Conservation (phyloP, 2,888 invertebrate species). For the Emmelina monodactyla region DNA sequence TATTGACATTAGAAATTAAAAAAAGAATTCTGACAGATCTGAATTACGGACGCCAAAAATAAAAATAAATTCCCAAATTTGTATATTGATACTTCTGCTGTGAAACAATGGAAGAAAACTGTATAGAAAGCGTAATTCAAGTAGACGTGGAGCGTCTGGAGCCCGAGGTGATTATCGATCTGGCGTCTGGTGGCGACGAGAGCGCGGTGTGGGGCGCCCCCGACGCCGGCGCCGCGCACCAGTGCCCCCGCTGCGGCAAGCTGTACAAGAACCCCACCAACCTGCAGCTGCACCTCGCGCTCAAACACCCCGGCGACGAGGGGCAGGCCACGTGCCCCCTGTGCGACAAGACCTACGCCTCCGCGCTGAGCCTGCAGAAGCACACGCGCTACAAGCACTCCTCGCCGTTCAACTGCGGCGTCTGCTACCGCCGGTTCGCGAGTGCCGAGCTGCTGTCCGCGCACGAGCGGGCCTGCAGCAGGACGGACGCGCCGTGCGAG, state of each 20-base stretch:
- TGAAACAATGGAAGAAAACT: neutral
- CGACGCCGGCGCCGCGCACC: slow-evolving; percentile 24
- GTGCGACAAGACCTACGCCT: slow-evolving; percentile 40
- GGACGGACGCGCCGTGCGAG: slow-evolving; percentile 25
- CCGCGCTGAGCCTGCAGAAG: slow-evolving; percentile 35
- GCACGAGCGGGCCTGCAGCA: slow-evolving; percentile 27
- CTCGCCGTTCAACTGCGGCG: slow-evolving; percentile 29
- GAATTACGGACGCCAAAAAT: no score
- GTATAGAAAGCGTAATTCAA: slow-evolving; percentile 16
- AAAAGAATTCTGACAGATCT: no score
- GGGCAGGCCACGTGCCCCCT: slow-evolving; percentile 24
- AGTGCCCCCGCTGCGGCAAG: slow-evolving; percentile 45
- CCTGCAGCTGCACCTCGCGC: slow-evolving; percentile 29
- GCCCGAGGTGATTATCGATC: slow-evolving; percentile 27
- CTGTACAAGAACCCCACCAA: slow-evolving; percentile 34
- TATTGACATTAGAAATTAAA: no score
- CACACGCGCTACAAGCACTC: slow-evolving; percentile 40
- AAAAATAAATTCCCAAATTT: no score
- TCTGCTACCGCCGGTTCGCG: slow-evolving; percentile 33
- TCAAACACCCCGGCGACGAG: slow-evolving; percentile 33
- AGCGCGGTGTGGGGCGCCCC: slow-evolving; percentile 12
- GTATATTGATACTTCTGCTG: neutral
- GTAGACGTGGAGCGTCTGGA: slow-evolving; percentile 27
- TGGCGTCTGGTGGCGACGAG: slow-evolving; percentile 19
- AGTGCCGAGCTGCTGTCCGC: slow-evolving; percentile 19